Conservation (phyloP, 2,113 vertebrate genomes). For the Perca fluviatilis region DNA sequence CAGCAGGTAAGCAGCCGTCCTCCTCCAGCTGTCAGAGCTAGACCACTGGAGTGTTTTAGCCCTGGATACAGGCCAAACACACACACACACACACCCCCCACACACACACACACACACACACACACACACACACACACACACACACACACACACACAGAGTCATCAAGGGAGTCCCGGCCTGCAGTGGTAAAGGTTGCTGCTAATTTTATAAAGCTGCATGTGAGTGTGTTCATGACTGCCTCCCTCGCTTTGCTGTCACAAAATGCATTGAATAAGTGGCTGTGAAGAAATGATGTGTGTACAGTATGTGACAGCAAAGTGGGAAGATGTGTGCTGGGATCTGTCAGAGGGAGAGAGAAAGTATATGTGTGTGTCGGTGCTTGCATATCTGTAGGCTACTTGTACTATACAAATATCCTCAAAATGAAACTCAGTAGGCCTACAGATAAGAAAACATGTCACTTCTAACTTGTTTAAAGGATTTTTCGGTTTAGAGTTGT, state of each 20-base stretch:
- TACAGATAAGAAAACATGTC: constrained; percentile 7
- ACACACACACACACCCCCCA: constrained; percentile 23
- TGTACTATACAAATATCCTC: neutral
- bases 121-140: constrained; percentile 14
- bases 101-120: constrained; percentile 16
- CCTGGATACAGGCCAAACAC: constrained; percentile 53
- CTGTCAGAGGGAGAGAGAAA: constrained; percentile 20
- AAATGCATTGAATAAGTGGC: neutral
- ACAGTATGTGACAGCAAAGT: constrained; percentile 14
- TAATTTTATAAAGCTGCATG: constrained; percentile 15
- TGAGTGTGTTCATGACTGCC: neutral
- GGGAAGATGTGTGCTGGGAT: neutral
- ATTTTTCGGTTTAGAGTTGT: neutral
- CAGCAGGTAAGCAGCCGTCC: constrained; percentile 51
- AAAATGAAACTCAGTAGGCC: neutral
- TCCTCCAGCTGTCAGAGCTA: constrained; percentile 39
- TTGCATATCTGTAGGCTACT: constrained; percentile 1
- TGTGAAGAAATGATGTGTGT: neutral
- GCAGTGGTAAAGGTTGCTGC: constrained; percentile 5
- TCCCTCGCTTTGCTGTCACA: neutral
- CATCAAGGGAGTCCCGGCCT: constrained; percentile 23
- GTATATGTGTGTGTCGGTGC: constrained; percentile 1
- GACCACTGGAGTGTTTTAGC: constrained; percentile 50
- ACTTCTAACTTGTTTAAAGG: neutral
- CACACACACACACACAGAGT: constrained; percentile 9